These are phyloP conservation scores for Pantherophis vulpinus DNA, from an alignment of 2,797 vertebrate genomes.

Conservation along the genomic window DNA sequence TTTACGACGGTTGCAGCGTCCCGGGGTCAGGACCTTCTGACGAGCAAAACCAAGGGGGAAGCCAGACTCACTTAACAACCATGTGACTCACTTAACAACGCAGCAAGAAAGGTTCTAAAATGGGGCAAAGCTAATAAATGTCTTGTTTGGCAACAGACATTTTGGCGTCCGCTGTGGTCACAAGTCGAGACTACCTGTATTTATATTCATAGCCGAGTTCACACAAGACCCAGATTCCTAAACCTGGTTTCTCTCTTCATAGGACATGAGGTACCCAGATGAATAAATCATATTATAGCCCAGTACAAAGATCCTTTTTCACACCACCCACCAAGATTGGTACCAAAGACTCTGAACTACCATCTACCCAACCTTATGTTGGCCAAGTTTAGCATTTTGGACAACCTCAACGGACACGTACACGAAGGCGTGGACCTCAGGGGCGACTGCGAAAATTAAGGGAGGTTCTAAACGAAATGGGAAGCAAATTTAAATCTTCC, in stretches of 20 bases:
- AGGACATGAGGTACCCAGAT: not conserved
- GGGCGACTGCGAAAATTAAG: not conserved
- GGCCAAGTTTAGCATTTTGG: not conserved
- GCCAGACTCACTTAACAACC: not conserved
- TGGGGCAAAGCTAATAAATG: not conserved
- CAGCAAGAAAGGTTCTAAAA: not conserved
- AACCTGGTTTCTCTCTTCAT: not conserved
- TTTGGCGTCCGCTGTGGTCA: fast-evolving
- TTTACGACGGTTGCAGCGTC: not conserved
- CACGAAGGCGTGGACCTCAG: not conserved
- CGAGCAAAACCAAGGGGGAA: not conserved
- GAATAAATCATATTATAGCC: not conserved
- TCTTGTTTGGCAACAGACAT: not conserved
- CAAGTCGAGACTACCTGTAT: not conserved
- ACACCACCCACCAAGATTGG: not conserved
- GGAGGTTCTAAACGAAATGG: not conserved
- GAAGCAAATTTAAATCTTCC: too few relatives aligned
- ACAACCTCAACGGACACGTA: not conserved
- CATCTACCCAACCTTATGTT: not conserved
- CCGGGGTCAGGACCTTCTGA: too few relatives aligned
- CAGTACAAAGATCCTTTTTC: not conserved
- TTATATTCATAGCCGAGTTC: not conserved
- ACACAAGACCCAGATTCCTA: not conserved
- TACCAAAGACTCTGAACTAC: not conserved
- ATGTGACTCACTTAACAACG: not conserved